Percentiles rank a stretch among this genome's conserved stretches.
phyloP scores from a whole-genome alignment of 2,797 vertebrate genomes.

The Falco columbarius region DNA sequence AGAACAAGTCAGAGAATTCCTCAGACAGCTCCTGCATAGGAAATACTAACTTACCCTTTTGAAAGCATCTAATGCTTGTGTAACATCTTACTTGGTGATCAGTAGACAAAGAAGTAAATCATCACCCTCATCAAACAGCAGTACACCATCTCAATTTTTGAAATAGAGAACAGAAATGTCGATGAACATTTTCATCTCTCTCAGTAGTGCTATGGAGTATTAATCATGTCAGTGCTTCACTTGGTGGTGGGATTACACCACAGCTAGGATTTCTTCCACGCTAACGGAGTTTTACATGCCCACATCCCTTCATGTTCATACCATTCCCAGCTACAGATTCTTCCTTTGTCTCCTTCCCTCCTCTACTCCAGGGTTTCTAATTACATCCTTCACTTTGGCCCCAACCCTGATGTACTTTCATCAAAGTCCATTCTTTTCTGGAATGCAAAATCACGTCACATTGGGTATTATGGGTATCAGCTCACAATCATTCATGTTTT shows the following conservation, averaged over 20 bases:
- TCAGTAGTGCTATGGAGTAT: not conserved
- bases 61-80: not conserved
- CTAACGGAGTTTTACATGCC: not conserved
- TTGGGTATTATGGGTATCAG: not conserved
- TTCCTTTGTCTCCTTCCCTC: not conserved
- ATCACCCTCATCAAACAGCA: not conserved
- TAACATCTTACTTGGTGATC: not conserved
- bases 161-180: not conserved
- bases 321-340: not conserved
- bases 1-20: not conserved
- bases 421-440: not conserved
- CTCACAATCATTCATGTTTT: not conserved
- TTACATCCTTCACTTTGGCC: not conserved
- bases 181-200: not conserved
- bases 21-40: not conserved
- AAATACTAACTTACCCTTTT: not conserved
- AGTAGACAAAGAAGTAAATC: not conserved
- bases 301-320: accelerated
- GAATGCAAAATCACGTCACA: not conserved
- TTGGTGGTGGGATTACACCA: not conserved
- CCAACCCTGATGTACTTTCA: not conserved
- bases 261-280: not conserved
- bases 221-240: not conserved
- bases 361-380: not conserved
- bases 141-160: not conserved